A percentile compares a stretch with the other conserved stretches of the same genome.
Conservation (phyloP, 2,113 vertebrate genomes). For the Lycaon pictus region DNA sequence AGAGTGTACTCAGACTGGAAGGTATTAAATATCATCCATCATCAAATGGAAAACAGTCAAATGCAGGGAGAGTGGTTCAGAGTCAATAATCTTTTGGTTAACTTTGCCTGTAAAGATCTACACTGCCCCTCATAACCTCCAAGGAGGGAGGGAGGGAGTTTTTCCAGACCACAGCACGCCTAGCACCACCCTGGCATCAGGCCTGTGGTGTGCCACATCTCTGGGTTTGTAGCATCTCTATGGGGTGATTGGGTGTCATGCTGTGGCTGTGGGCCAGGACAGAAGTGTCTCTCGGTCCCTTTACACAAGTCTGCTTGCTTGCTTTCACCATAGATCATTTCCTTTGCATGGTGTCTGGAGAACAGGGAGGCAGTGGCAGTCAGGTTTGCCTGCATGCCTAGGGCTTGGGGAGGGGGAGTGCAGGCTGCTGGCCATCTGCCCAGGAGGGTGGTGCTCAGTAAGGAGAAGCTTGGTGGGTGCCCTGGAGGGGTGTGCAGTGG, state of each 20-base stretch:
- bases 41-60: not conserved
- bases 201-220: fast-evolving
- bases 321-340: not conserved
- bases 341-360: not conserved
- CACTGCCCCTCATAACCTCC: not conserved
- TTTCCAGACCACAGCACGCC: not conserved
- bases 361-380: too few relatives aligned
- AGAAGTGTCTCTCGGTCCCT: not conserved
- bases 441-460: not conserved
- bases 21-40: constrained; percentile 66
- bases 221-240: fast-evolving
- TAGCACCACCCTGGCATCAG: fast-evolving
- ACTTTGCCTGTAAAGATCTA: not conserved
- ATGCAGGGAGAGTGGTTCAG: not conserved
- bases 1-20: not conserved
- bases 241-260: not conserved
- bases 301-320: not conserved
- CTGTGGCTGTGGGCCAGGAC: not conserved
- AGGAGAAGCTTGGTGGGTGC: not conserved
- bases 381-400: fast-evolving
- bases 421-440: not conserved
- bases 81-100: not conserved
- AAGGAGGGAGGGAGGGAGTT: not conserved
- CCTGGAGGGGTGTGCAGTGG: not conserved
- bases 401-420: not conserved